Evolutionary conservation across 2,888 invertebrate genomes (phyloP).

Genomic region (Polymixis lichenea): DNA sequence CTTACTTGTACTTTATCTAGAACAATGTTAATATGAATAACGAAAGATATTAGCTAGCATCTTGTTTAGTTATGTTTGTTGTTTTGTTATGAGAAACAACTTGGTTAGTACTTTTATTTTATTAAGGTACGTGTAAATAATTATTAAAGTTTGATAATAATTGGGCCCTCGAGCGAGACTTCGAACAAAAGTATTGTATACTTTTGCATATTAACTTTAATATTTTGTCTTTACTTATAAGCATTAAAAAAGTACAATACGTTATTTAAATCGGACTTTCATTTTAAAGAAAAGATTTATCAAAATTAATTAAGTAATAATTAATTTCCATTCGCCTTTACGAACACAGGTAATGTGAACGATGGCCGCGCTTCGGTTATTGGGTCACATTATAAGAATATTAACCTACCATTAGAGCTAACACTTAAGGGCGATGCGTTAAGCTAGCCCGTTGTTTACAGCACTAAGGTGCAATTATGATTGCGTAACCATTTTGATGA

Average conservation of each 20-base stretch:
- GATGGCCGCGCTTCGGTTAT: slow-evolving; percentile 1
- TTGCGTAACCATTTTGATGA: too few relatives aligned
- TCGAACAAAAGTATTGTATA: background rate
- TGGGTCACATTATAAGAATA: background rate
- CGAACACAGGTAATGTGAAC: slow-evolving; percentile 12
- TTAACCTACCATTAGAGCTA: background rate
- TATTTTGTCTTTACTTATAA: too few relatives aligned
- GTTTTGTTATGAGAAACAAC: too few relatives aligned
- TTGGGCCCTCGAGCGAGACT: background rate
- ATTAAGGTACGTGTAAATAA: background rate
- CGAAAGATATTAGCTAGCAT: background rate
- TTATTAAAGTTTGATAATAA: background rate
- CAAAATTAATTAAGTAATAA: background rate
- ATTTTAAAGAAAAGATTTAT: background rate
- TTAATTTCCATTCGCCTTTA: background rate
- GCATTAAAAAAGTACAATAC: background rate
- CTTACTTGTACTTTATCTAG: background rate
- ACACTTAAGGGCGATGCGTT: background rate
- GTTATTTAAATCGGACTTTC: background rate
- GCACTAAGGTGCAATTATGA: too few relatives aligned
- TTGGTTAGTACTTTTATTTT: background rate
- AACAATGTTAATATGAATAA: background rate
- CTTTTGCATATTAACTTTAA: too few relatives aligned
- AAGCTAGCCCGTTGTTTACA: too few relatives aligned
- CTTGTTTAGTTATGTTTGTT: background rate